Base-by-base conservation (phyloP, 92 coral and sea anemone species). In the Zoanthus solanderi region DNA sequence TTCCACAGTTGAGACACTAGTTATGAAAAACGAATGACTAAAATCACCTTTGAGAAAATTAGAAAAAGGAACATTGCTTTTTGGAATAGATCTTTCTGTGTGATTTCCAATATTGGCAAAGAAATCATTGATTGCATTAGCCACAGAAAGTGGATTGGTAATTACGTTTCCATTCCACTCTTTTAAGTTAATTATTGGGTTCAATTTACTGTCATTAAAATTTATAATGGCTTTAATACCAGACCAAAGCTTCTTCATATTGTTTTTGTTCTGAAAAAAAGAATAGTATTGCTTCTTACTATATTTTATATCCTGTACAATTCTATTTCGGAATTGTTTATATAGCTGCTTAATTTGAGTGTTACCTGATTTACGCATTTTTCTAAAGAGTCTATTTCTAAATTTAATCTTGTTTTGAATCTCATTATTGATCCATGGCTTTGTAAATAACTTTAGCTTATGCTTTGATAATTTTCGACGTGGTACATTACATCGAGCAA, bases 171-270 rank as follows among this genome's bases (percentile, higher is more conserved):
- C 89, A 72, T 56, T 52, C 74, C 34, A 13, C 14, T 50, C 88
- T 34, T 47, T 71, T 71, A 16, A 85, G 34, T 18, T 75, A 23
- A 23, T 23, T 23, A 23, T 23, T 23, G 23, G 23, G 23, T 23
- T 23, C 23, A 23, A 23, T 23, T 23, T 23, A 23, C 23, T 23
- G 23, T 23, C 23, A 23, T 23, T 23, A 23, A 23, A 23, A 23
- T 23, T 85, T 32, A 85, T 44, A 85, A 85, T 85, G 8, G 83
- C 46, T 75, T 85, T 85, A 85, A 85, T 85, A 0, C 89, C 89
- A 3, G 83, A 75, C 89, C 83, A 85, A 6, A 28, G 75, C 80
- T 84, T 84, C 30, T 85, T 85, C 82, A 75, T 54, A n/a, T 84
- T 84, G 23, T 23, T 23, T 8, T 66, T 16, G 29, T 66, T 18